Evolutionary conservation across 2,797 vertebrate genomes (phyloP), one percentile per base, ranked within the genome.

Genomic region (Bovichtus variegatus): DNA sequence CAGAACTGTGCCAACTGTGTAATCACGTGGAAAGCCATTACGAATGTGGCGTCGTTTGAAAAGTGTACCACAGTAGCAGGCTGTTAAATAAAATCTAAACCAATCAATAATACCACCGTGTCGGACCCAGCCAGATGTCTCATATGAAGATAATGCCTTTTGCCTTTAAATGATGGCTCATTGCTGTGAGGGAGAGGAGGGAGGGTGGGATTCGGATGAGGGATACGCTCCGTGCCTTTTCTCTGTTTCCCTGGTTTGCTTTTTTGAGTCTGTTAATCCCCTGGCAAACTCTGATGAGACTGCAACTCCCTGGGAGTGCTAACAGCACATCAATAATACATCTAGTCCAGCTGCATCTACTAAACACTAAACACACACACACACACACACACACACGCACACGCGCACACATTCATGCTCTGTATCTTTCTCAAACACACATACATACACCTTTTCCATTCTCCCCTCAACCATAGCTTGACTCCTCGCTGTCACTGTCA

Each of bases 251-350:
- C 78, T 34, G 66, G 80, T 92, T 92, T 92, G 86, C 78, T 87
- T 91, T 90, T 92, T 71, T 77, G 80, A 92, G 86, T 87, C 88
- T 82, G 90, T 90, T 93, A 94, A 94, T 94, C 90, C 91, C 87
- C 80, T 74, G 81, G 91, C 90, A 91, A 94, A 92, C 92, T 87
- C 84, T 91, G 92, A 91, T 91, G 92, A 93, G 91, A 93, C 89
- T 91, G 87, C 90, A 90, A 91, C 91, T 93, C 91, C 87, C 84
- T 74, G 75, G 82, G 88, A 89, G 89, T 86, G 90, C 87, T 87
- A 94, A 90, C 91, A 90, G 88, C 89, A 86, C 89, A 93, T 95
- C 91, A 93, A 94, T 94, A 92, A 93, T 93, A 92, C 91, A 94
- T 92, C 74, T 79, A 87, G 89, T 91, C 89, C 91, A 92, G 88